Percentiles rank a stretch among this genome's conserved stretches.
Conservation (phyloP, 2,113 vertebrate species). For the Apodemus sylvaticus region DNA sequence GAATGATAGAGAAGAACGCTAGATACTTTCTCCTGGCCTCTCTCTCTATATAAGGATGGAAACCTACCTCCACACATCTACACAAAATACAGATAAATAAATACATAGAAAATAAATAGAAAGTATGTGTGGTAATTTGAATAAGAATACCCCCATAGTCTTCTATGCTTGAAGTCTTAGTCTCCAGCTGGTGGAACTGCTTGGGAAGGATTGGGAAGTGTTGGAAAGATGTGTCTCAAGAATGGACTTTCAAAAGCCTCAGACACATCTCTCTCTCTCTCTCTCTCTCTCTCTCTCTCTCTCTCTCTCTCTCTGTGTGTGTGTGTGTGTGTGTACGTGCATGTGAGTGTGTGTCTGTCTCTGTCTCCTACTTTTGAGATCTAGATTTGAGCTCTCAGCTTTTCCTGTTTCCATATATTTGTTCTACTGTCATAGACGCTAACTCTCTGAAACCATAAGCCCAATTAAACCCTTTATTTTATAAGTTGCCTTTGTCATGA, state of each 20-base stretch:
- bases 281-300: neutral
- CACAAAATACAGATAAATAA: neutral
- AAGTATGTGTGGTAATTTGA: neutral
- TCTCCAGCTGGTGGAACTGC: neutral
- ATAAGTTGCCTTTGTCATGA: neutral
- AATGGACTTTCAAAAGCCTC: neutral
- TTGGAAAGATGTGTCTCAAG: neutral
- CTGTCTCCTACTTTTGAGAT: neutral
- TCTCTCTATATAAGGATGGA: neutral
- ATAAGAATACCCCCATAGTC: neutral
- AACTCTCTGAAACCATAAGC: neutral
- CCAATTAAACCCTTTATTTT: neutral
- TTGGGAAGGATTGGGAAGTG: neutral
- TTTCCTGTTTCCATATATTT: neutral
- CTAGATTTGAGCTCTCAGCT: neutral
- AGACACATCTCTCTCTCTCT: too few species aligned
- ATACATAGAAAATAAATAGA: neutral
- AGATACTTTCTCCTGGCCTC: neutral
- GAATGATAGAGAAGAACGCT: neutral
- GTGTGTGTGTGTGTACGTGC: fast-evolving
- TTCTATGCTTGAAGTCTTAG: neutral
- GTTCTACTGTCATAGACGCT: neutral
- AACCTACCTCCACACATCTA: too few species aligned
- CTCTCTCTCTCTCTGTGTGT: neutral
- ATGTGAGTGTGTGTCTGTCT: fast-evolving